Base-by-base conservation (phyloP, 2,113 vertebrate genomes). In the Pseudorasbora parva region DNA sequence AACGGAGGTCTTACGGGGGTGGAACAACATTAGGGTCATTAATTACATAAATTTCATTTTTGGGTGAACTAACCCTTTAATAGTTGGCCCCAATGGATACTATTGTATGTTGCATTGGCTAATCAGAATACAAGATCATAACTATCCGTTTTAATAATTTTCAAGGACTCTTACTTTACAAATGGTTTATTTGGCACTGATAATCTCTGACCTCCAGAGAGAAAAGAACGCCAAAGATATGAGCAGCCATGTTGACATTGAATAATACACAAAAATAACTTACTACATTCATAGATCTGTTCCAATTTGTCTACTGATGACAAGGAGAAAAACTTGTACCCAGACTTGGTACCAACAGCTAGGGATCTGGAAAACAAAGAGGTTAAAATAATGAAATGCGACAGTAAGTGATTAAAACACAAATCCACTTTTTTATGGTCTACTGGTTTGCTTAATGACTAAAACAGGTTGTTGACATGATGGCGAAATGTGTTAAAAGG, bases 231-330 rank as follows among this genome's bases (percentile, higher is more conserved):
- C 14, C 51, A 77, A 33, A 57, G 9, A 12, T 9, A 0, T 2
- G n/a, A 12, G 25, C 25, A 47, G 23, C 15, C 47, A 72, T 4
- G 68, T 8, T 59, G 30, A 14, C 21, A 7, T 10, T 41, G 37
- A 59, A 15, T n/a, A 77, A 19, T 4, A 41, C 7, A 41, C 7
- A 64, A 14, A 75, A 78, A 8, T 64, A 86, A 98, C 98, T 97
- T 95, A 99, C 98, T 96, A 96, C 97, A 98, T 96, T 99, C 98
- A 94, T 99, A 99, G 90, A 99, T 99, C 93, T 99, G 98, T 91
- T 99, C 98, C 94, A 99, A 93, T 93, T 98, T 99, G 94, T 99
- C 98, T 93, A 99, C 98, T 84, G 97, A 97, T 84, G 97, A 98
- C 89, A 99, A 93, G 85, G 98, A 99, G 95, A 99, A 99, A 92